Evolutionary conservation across 92 coral and sea anemone species (phyloP), one percentile per base, ranked within the genome.

Genomic region (Siderastrea siderea): DNA sequence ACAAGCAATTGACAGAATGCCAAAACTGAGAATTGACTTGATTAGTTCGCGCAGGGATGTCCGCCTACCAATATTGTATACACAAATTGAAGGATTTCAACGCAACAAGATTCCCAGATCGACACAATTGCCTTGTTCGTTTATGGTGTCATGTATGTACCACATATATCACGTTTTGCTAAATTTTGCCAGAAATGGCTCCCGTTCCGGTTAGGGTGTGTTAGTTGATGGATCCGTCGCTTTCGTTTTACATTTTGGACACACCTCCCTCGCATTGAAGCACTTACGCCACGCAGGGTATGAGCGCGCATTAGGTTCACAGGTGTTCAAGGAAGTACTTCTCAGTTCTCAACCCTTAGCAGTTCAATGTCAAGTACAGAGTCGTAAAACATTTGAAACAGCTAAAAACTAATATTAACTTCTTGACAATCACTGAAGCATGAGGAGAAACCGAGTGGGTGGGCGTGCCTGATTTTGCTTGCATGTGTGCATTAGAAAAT

Each of bases 1-100:
- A 26, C 81, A 79, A 61, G 68, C 50, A 11, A 12, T 71, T 70
- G 86, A 13, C 78, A 82, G 47, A 57, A 17, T 82, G 86, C 86
- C 86, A 82, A 71, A 69, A 43, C 7, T 17, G 50, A 2, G 7
- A 43, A 53, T n/a, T n/a, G n/a, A 54, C n/a, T 52, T 44, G 48
- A 67, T 67, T 45, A 67, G 14, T 5, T 6, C 43, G 66, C 43
- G 7, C 66, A 14, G 2, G 66, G 66, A 61, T 61, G 66, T 61
- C n/a, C 66, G 17, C 19, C n/a, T 61, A 15, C 14, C 6, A 61
- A 61, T 15, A 61, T 61, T 61, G 66, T 61, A 15, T 13, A n/a
- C 16, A 6, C 66, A 61, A 61, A 10, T 53, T 53, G 57, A 53
- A 53, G 57, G 19, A 61, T 14, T 61, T 61, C 16, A 4, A 61